Evolutionary conservation across 2,797 vertebrate genomes (phyloP).

Genomic region (Aeoliscus strigatus): DNA sequence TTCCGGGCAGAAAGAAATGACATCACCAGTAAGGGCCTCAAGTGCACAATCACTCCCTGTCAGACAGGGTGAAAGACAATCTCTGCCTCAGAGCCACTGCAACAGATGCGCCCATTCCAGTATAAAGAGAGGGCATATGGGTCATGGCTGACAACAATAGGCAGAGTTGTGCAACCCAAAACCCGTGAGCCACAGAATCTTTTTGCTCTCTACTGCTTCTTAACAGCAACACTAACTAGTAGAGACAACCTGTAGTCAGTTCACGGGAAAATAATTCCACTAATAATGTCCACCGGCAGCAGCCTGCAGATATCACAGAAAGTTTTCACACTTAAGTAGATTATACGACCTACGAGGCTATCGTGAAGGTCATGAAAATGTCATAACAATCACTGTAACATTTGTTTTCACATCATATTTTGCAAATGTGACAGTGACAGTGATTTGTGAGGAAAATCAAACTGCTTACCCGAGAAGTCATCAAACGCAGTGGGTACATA

Average conservation of each 20-base stretch:
- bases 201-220: too few relatives aligned
- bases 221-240: too few relatives aligned
- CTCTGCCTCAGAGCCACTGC: slow-evolving; percentile 62
- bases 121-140: slow-evolving; percentile 48
- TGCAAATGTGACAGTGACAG: slow-evolving; percentile 35
- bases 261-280: too few relatives aligned
- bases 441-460: too few relatives aligned
- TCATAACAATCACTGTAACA: slow-evolving; percentile 10
- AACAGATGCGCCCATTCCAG: slow-evolving; percentile 67
- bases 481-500: slow-evolving; percentile 85
- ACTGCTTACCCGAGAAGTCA: slow-evolving; percentile 79
- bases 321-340: too few relatives aligned
- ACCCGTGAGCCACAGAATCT: slow-evolving; percentile 46
- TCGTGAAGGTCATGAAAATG: not conserved
- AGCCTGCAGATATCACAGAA: too few relatives aligned
- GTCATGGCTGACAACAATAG: slow-evolving; percentile 71
- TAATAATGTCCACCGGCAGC: too few relatives aligned
- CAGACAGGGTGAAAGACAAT: slow-evolving; percentile 63
- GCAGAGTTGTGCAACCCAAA: slow-evolving; percentile 67
- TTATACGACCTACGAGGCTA: not conserved
- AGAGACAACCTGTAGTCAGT: too few relatives aligned
- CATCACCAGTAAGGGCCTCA: slow-evolving; percentile 55
- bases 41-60: slow-evolving; percentile 67
- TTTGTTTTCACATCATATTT: too few relatives aligned
- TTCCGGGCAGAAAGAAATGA: slow-evolving; percentile 60